A percentile compares a stretch with the other conserved stretches of the same genome.
Evolutionary conservation across 2,888 invertebrate species (phyloP).

Genomic region (Phalera bucephala): DNA sequence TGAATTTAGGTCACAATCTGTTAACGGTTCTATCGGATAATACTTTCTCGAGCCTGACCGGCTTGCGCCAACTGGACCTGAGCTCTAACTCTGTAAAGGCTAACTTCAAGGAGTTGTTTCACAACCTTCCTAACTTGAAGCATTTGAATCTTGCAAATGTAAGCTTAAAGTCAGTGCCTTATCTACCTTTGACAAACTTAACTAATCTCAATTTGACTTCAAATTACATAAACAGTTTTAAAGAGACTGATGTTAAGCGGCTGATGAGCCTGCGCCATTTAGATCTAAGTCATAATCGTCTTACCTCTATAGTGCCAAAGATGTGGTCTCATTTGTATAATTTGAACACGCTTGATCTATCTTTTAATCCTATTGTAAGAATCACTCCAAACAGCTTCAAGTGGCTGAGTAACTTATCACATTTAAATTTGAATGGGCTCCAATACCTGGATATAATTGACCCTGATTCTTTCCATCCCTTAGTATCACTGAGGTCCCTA

Average conservation of each 20-base stretch:
- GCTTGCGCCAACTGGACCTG: constrained; percentile 90
- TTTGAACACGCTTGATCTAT: constrained; percentile 90
- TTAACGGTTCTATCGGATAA: constrained; percentile 94
- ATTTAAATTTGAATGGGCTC: constrained; percentile 89
- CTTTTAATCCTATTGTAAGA: constrained; percentile 91
- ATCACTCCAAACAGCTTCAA: constrained; percentile 88
- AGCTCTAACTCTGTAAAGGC: constrained; percentile 92
- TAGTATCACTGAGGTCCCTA: constrained; percentile 87
- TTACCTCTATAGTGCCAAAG: constrained; percentile 88
- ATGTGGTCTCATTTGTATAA: constrained; percentile 88
- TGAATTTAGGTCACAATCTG: constrained; percentile 91
- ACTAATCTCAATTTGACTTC: constrained; percentile 91
- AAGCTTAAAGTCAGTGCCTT: constrained; percentile 89
- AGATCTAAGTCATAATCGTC: constrained; percentile 89
- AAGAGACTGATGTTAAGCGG: constrained; percentile 87
- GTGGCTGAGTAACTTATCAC: constrained; percentile 87
- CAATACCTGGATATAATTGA: constrained; percentile 89
- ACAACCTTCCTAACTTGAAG: constrained; percentile 92
- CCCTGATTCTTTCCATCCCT: constrained; percentile 87
- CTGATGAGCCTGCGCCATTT: constrained; percentile 88
- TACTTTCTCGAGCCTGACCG: constrained; percentile 92
- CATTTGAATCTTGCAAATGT: constrained; percentile 89
- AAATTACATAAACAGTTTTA: constrained; percentile 88
- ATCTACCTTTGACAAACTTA: constrained; percentile 89
- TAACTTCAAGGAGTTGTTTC: constrained; percentile 93